Evolutionary conservation across 2,113 vertebrate genomes (phyloP).

Genomic region (human (Homo sapiens)): DNA sequence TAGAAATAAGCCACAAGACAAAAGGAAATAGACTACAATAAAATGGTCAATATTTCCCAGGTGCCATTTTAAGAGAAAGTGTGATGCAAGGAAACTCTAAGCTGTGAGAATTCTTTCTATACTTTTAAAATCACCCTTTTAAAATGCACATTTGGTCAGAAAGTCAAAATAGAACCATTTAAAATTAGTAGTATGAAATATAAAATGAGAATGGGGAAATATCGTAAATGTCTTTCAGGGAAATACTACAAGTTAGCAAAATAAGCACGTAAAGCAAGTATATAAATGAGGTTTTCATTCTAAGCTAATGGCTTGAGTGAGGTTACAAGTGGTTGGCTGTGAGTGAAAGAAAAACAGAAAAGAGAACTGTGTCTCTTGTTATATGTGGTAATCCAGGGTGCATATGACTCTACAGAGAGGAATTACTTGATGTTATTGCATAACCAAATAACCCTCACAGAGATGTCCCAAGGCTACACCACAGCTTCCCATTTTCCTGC

Average conservation of each 20-base stretch:
- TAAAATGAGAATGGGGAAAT: background rate
- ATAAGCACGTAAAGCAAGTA: background rate
- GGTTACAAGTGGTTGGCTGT: background rate
- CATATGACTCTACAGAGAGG: constrained; percentile 17
- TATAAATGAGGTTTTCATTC: constrained; percentile 52
- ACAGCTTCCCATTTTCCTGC: background rate
- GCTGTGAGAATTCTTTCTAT: background rate
- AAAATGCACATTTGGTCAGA: background rate
- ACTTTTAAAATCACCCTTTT: background rate
- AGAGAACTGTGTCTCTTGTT: background rate
- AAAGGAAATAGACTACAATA: background rate
- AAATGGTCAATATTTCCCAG: background rate
- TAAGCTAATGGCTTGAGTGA: constrained; percentile 17
- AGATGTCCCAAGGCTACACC: background rate
- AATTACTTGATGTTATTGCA: background rate
- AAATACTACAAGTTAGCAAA: constrained; percentile 41
- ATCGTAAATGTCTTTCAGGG: constrained; percentile 20
- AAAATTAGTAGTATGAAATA: constrained; percentile 16
- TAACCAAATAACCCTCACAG: constrained; percentile 33
- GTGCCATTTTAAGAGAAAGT: background rate
- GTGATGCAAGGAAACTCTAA: background rate
- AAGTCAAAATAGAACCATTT: constrained; percentile 18
- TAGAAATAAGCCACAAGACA: background rate
- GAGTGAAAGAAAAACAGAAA: constrained; percentile 54
- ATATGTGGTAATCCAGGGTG: background rate